Conservation (phyloP, 2,113 vertebrate species). For the Nibea albiflora region DNA sequence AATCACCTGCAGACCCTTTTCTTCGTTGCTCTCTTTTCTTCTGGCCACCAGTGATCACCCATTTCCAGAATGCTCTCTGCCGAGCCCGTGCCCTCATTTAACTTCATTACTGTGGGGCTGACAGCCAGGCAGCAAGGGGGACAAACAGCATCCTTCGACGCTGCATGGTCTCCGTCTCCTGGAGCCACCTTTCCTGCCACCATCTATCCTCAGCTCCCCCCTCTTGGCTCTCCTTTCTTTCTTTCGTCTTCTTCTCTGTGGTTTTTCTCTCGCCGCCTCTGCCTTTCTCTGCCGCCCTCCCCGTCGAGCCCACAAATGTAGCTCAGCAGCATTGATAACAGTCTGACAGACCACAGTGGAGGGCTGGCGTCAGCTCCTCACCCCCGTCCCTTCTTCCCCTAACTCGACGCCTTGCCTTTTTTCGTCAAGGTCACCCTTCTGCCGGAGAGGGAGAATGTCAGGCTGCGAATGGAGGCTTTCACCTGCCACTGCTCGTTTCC, state of each 20-base stretch:
- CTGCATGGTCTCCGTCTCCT: conserved; percentile 63
- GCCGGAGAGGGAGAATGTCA: conserved; percentile 47
- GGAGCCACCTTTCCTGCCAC: conserved; percentile 56
- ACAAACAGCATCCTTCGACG: conserved; percentile 68
- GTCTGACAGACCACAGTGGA: conserved; percentile 76
- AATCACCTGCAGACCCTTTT: conserved; percentile 65
- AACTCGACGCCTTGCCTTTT: conserved; percentile 62
- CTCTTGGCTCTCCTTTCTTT: conserved; percentile 10
- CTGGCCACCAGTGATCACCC: conserved; percentile 63
- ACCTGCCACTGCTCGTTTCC: conserved; percentile 53
- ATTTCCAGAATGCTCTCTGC: conserved; percentile 41
- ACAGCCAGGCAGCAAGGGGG: conserved; percentile 69
- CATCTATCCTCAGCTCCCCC: conserved; percentile 46
- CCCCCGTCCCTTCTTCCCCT: conserved; percentile 42
- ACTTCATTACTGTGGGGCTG: conserved; percentile 79
- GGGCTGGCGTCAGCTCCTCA: conserved; percentile 64
- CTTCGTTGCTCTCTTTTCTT: conserved; percentile 64
- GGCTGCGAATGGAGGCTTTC: conserved; percentile 57
- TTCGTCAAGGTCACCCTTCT: conserved; percentile 74
- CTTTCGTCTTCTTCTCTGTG: conserved; percentile 46
- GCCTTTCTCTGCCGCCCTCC: conserved; percentile 26
- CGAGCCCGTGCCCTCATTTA: conserved; percentile 78
- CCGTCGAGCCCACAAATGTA: conserved; percentile 40
- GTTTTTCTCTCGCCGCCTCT: conserved; percentile 69
- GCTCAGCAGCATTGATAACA: conserved; percentile 78